Conservation (phyloP, 2,797 vertebrate genomes). For the Sebastes diaconus region DNA sequence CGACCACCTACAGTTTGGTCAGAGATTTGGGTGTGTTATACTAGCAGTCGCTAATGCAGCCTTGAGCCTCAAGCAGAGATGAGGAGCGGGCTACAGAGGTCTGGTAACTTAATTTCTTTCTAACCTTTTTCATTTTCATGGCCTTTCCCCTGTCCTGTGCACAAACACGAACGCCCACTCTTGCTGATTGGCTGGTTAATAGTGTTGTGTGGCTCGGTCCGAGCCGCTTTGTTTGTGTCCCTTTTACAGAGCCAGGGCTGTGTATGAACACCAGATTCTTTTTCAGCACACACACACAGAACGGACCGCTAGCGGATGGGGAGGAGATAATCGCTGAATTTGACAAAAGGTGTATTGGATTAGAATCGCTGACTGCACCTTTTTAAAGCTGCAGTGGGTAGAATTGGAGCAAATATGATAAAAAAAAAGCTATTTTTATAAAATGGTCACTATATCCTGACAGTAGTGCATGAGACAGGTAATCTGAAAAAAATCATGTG, state of each 20-base stretch:
- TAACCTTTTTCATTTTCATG: not conserved
- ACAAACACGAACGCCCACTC: not conserved
- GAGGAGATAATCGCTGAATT: not conserved
- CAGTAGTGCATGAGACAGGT: too few relatives aligned
- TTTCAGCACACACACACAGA: too few relatives aligned
- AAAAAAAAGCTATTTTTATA: too few relatives aligned
- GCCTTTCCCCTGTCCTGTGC: not conserved
- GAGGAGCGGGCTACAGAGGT: not conserved
- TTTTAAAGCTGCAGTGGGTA: too few relatives aligned
- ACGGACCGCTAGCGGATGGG: accelerated
- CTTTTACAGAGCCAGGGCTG: not conserved
- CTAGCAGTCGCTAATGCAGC: not conserved
- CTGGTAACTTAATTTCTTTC: not conserved
- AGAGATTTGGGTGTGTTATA: not conserved
- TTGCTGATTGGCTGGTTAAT: not conserved
- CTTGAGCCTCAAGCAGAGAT: not conserved
- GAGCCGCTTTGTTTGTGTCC: not conserved
- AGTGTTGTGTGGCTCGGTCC: not conserved
- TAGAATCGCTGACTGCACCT: not conserved
- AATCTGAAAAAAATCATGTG: too few relatives aligned
- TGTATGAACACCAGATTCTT: not conserved
- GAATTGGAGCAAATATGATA: too few relatives aligned
- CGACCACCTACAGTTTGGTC: not conserved
- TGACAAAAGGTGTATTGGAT: not conserved
- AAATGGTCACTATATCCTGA: too few relatives aligned